phyloP scores from a whole-genome alignment of 2,113 vertebrate genomes.

The Brachionichthys hirsutus region DNA sequence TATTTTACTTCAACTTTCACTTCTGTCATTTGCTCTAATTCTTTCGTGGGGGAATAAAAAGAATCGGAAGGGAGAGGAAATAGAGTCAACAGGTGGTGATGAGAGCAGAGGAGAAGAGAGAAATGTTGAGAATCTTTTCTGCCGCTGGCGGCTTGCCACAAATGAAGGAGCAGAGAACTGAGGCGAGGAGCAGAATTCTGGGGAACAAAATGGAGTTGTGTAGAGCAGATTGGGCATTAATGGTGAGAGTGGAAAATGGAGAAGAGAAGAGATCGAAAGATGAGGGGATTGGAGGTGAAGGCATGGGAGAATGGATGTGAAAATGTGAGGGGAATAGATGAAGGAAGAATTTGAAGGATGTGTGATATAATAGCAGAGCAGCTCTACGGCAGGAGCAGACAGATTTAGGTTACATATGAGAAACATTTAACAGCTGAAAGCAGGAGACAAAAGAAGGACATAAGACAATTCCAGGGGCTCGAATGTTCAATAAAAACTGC shows the following conservation, averaged over 20 bases:
- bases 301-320: constrained; percentile 17
- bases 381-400: constrained; percentile 25
- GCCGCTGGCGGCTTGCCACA: constrained; percentile 36
- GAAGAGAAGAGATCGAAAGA: constrained; percentile 13
- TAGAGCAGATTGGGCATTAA: constrained; percentile 47
- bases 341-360: constrained; percentile 3
- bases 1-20: constrained; percentile 26
- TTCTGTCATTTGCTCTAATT: constrained; percentile 19
- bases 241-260: constrained; percentile 29
- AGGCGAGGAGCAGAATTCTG: constrained; percentile 24
- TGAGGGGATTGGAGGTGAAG: constrained; percentile 25
- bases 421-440: constrained; percentile 17
- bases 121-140: constrained; percentile 29
- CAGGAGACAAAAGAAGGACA: constrained; percentile 17
- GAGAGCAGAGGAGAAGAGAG: constrained; percentile 20
- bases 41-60: neutral
- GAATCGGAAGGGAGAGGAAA: constrained; percentile 5
- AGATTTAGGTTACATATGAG: constrained; percentile 41
- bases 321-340: constrained; percentile 10
- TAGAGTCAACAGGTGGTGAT: constrained; percentile 42
- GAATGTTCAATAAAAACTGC: neutral
- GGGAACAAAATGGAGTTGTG: constrained; percentile 37
- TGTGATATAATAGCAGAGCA: constrained; percentile 4
- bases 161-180: constrained; percentile 24
- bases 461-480: neutral